Base-by-base conservation (phyloP, 2,888 invertebrate genomes). In the Drosophila kanekoi region DNA sequence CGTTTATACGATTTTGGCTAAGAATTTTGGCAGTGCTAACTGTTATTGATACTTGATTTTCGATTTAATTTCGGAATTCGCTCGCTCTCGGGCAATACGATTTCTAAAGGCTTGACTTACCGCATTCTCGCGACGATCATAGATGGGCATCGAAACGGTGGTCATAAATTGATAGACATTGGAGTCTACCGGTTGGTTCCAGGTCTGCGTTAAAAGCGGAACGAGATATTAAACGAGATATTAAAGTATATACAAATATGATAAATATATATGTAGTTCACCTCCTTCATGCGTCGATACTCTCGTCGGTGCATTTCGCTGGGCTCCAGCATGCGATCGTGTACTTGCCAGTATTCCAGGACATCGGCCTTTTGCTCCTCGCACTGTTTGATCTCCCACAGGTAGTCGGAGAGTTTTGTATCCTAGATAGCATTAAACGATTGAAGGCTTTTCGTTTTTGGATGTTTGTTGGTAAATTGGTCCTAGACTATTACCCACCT, bases 91-190 rank as follows among this genome's bases (percentile, higher is more conserved):
- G 40, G 37, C 68, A 57, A 49, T 14, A 37, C 11, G 2, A 8
- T 35, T 28, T 53, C 0, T 45, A 4, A 38, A 23, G 18, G 33
- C 40, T 60, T 35, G 35, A 89, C 96, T 94, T 94, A 97, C 97
- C 94, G 96, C 96, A 92, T 96, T 96, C 79, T 96, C 95, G 48
- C 96, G 95, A 80, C 95, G 94, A 93, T 98, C 97, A 91, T 97
- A 98, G 38, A 98, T 98, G 8, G 98, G 98, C 94, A 97, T 96
- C 61, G 98, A 97, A 14, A 98, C 97, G 8, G 98, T 97, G 13
- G 97, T 98, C 96, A 98, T 97, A 90, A 98, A 93, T 82, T 96
- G 95, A 91, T 97, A 97, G 63, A 94, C 89, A 51, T 90, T 87
- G 2, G 92, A 93, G 79, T 95, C 95, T 14, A 89, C 76, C 0